Evolutionary conservation across 2,888 invertebrate genomes (phyloP).

Genomic region (Colletes collaris): DNA sequence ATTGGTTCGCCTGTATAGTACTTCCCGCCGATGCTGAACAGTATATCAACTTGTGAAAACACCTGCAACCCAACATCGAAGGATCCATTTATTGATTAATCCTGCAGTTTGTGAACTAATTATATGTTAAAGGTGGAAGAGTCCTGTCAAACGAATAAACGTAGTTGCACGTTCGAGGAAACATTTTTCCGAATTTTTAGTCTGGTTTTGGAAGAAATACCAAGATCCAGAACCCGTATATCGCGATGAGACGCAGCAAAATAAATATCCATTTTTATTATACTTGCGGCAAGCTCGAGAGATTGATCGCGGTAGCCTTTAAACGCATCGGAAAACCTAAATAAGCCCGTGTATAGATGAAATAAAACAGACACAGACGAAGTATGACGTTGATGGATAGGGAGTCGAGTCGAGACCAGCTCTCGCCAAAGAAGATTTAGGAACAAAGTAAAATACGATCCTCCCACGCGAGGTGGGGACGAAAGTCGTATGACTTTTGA

Average conservation of each 20-base stretch:
- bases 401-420: conserved; percentile 35
- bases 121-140: too few relatives aligned
- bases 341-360: conserved; percentile 41
- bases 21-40: conserved; percentile 92
- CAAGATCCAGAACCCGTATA: conserved; percentile 8
- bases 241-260: conserved; percentile 9
- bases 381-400: conserved; percentile 65
- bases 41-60: conserved; percentile 90
- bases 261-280: conserved; percentile 47
- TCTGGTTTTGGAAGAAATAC: not conserved
- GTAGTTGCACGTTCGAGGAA: too few relatives aligned
- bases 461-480: conserved; percentile 6
- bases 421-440: conserved; percentile 59
- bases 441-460: conserved; percentile 53
- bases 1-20: conserved; percentile 91
- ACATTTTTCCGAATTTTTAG: not conserved
- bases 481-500: conserved; percentile 64
- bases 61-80: conserved; percentile 84
- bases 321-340: conserved; percentile 41
- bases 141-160: too few relatives aligned
- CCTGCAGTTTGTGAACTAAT: not conserved
- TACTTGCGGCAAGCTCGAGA: conserved; percentile 16
- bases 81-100: not conserved
- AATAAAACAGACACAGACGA: conserved; percentile 53
- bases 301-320: conserved; percentile 37